Conservation (phyloP, 1,140 invertebrate species). For the Drusus annulatus region DNA sequence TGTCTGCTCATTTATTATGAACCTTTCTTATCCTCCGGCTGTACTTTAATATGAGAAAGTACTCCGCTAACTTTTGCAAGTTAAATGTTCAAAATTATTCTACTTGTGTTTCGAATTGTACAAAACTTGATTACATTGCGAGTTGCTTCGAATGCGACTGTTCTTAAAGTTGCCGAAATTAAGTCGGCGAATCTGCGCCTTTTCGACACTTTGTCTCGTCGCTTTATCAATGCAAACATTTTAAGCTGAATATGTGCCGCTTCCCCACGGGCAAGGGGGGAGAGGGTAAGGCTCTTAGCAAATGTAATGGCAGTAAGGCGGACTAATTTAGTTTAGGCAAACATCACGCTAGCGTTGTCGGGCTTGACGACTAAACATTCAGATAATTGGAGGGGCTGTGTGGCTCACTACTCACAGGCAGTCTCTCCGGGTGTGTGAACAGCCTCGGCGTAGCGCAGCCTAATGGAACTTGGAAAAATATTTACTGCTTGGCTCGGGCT, state of each 20-base stretch:
- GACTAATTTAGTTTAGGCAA: conserved; percentile 55
- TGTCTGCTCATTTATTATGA: too few relatives aligned
- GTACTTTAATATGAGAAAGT: too few relatives aligned
- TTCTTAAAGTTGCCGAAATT: conserved; percentile 24
- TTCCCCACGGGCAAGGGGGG: neutral
- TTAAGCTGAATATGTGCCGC: conserved; percentile 36
- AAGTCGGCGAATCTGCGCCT: conserved; percentile 19
- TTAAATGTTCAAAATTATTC: conserved; percentile 18
- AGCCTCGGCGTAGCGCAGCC: conserved; percentile 24
- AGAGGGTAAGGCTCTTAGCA: conserved; percentile 35
- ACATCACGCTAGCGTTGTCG: conserved; percentile 45
- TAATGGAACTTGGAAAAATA: conserved; percentile 46
- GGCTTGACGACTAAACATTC: conserved; percentile 51
- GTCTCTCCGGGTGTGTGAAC: conserved; percentile 24
- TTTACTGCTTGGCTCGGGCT: conserved; percentile 29
- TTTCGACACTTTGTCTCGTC: conserved; percentile 41
- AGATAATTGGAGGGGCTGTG: conserved; percentile 44
- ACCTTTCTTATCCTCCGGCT: too few relatives aligned
- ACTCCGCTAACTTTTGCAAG: conserved; percentile 8
- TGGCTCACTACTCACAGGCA: neutral
- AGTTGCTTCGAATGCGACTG: conserved; percentile 31
- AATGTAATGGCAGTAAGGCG: conserved; percentile 48
- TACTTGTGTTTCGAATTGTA: conserved; percentile 32
- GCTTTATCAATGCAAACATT: conserved; percentile 49
- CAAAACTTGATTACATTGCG: conserved; percentile 37